Percentiles rank a stretch among this genome's conserved stretches.
These are phyloP conservation scores for Alcedo atthis DNA, from an alignment of 2,797 vertebrate species.

Conservation along the genomic window DNA sequence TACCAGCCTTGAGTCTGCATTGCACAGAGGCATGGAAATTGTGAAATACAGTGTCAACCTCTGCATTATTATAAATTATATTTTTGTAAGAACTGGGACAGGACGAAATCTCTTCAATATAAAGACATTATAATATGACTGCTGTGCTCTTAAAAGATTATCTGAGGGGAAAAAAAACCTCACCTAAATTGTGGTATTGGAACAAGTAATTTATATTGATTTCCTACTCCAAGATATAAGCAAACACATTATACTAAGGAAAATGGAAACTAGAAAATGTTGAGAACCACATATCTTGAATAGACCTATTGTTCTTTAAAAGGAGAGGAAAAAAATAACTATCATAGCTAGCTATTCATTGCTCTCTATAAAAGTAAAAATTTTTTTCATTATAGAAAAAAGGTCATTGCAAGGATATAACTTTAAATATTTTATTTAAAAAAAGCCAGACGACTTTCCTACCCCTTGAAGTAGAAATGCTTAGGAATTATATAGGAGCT, in stretches of 20 bases:
- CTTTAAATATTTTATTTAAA: conserved; percentile 19
- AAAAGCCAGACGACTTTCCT: neutral
- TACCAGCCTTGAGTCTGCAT: neutral
- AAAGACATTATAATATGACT: neutral
- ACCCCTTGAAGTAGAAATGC: neutral
- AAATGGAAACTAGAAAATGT: conserved; percentile 31
- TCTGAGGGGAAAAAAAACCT: neutral
- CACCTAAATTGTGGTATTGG: neutral
- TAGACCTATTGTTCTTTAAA: conserved; percentile 48
- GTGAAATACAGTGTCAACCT: neutral
- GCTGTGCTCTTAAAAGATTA: conserved; percentile 27
- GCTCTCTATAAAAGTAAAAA: neutral
- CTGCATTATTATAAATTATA: neutral
- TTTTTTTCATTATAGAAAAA: conserved; percentile 20
- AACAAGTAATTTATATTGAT: conserved; percentile 27
- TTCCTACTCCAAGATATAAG: conserved; percentile 23
- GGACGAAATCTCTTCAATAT: conserved; percentile 18
- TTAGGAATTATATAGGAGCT: conserved; percentile 12
- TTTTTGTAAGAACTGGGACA: neutral
- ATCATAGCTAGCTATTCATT: neutral
- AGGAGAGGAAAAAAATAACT: neutral
- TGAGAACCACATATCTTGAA: neutral
- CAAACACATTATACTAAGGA: conserved; percentile 15
- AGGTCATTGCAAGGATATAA: conserved; percentile 3
- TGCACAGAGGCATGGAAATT: neutral